Base-by-base conservation (phyloP, 2,797 vertebrate genomes). In the Bradypodion ventrale region DNA sequence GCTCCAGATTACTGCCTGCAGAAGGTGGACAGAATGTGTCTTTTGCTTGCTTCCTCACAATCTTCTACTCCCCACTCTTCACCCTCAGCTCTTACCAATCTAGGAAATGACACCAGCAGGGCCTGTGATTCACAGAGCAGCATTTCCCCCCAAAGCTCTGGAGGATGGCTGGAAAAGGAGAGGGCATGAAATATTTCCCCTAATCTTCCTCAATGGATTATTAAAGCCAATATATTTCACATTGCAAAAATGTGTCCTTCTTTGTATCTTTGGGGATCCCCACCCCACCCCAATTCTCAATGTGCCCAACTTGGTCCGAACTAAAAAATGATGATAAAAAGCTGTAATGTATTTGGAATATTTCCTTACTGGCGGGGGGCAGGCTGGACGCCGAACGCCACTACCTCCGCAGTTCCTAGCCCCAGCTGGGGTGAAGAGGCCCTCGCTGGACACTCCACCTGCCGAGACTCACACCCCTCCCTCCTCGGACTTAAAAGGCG, bases 231-330 rank as follows among this genome's bases (percentile, higher is more conserved):
- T 27, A 37, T 46, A 35, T n/a, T 62, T 75, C 21, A 19, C 74
- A 75, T 12, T 75, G 35, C 60, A 83, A 90, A 56, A 27, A 82
- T 63, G 1, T 16, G 29, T 2, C 59, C 44, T 72, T 75, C 7
- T 73, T 84, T 52, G 7, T 52, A 6, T 63, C 44, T 29, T 35
- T 85, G n/a, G n/a, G n/a, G n/a, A n/a, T n/a, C n/a, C n/a, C n/a
- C n/a, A n/a, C n/a, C n/a, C n/a, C n/a, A n/a, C n/a, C n/a, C 60
- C 52, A 66, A 49, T 49, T 68, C 56, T 75, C 63, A 19, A 13
- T 5, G 49, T 12, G 35, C 25, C 85, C 92, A 73, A 83, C 79
- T 40, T 85, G 49, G 49, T 75, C 42, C 12, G 63, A 78, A 75
- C 52, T 75, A 69, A 80, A 15, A 87, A 60, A 77, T 73, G 73